A percentile compares a stretch with the other conserved stretches of the same genome.
These are phyloP conservation scores for Botia almorhae DNA, from an alignment of 2,797 vertebrate species.

Conservation along the genomic window DNA sequence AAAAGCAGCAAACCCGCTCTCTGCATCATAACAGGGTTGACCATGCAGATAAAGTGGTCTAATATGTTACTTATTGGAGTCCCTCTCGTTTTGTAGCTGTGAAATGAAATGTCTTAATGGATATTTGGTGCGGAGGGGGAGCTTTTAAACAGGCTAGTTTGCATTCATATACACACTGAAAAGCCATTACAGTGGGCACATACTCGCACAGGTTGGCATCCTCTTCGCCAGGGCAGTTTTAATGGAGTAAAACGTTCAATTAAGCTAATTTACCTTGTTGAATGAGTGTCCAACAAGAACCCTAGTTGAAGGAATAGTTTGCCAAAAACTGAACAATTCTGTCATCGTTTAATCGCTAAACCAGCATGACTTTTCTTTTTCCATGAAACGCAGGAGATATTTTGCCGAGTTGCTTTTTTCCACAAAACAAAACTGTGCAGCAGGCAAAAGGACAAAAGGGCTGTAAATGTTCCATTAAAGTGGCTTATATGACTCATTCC, in stretches of 20 bases:
- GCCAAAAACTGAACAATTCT: not conserved
- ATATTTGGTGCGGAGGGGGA: constrained; percentile 45
- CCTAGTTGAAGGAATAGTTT: constrained; percentile 28
- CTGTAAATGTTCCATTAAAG: not conserved
- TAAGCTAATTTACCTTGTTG: constrained; percentile 46
- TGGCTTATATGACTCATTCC: not conserved
- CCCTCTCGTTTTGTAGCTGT: constrained; percentile 40
- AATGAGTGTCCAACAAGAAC: constrained; percentile 28
- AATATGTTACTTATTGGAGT: constrained; percentile 59
- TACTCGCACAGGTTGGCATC: constrained; percentile 42
- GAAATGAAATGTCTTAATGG: constrained; percentile 59
- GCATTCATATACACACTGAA: constrained; percentile 50
- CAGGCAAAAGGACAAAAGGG: not conserved
- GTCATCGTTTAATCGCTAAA: not conserved
- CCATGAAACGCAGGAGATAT: too few relatives aligned
- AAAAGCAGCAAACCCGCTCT: constrained; percentile 32
- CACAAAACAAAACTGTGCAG: not conserved
- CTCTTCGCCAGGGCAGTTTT: constrained; percentile 35
- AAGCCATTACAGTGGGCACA: constrained; percentile 42
- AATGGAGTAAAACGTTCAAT: constrained; percentile 49
- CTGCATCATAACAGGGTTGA: constrained; percentile 51
- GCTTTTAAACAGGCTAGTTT: constrained; percentile 47
- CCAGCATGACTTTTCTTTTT: not conserved
- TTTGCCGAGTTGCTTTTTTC: too few relatives aligned
- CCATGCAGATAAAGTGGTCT: constrained; percentile 51